Conservation (phyloP, 2,797 vertebrate genomes). For the Sebastes diploproa region DNA sequence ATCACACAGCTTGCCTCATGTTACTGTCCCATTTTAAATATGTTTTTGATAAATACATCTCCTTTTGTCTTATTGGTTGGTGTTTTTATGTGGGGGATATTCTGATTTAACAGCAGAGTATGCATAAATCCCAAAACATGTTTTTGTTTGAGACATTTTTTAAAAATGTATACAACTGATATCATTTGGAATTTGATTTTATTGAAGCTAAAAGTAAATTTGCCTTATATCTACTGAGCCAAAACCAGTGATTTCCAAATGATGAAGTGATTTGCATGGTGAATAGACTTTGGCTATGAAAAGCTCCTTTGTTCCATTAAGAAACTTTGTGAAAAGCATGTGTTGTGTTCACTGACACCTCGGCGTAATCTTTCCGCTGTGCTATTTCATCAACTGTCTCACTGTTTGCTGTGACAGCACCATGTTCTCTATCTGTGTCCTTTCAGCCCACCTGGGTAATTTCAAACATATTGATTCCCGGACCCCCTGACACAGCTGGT, state of each 20-base stretch:
- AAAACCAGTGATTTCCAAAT: conserved; percentile 4
- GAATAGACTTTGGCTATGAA: background rate
- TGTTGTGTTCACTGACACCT: conserved; percentile 1
- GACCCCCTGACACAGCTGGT: conserved; percentile 62
- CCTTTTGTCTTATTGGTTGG: background rate
- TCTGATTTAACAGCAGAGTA: background rate
- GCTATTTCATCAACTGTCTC: conserved; percentile 16
- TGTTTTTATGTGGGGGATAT: background rate
- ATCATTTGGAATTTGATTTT: background rate
- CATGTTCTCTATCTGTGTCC: conserved; percentile 36
- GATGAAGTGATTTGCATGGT: background rate
- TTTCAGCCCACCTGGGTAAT: conserved; percentile 62
- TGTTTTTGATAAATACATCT: background rate
- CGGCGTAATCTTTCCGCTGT: conserved; percentile 23
- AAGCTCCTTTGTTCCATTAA: background rate
- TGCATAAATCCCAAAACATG: background rate
- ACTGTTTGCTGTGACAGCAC: conserved; percentile 53
- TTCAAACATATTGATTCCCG: conserved; percentile 72
- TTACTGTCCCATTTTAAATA: background rate
- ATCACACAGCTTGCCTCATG: background rate
- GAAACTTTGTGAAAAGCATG: background rate
- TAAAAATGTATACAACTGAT: background rate
- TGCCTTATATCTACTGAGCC: background rate
- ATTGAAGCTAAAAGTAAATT: background rate
- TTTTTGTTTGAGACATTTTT: background rate